These are phyloP conservation scores for Rousettus leschenaultii DNA, from an alignment of 2,113 vertebrate genomes.

Conservation along the genomic window DNA sequence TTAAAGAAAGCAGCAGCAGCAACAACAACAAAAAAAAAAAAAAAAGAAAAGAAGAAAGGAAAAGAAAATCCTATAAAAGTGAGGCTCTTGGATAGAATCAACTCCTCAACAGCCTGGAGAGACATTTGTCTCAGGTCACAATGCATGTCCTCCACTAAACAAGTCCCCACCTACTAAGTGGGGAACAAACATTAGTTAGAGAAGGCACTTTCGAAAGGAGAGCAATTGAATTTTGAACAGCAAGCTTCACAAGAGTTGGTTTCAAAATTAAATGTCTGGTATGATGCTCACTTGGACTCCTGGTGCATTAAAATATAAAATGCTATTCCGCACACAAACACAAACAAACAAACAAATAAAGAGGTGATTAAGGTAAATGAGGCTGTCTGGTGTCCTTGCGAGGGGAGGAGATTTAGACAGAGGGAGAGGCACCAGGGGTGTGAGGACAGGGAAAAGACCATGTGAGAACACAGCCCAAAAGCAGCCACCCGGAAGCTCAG, in stretches of 20 bases:
- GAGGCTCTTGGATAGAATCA: background rate
- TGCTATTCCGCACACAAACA: background rate
- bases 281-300: slow-evolving; percentile 29
- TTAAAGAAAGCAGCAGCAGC: too few species aligned
- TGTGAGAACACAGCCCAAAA: background rate
- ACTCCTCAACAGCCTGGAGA: background rate
- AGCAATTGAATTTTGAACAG: slow-evolving; percentile 25
- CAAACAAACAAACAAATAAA: too few species aligned
- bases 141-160: background rate
- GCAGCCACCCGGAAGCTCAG: background rate
- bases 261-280: slow-evolving; percentile 46
- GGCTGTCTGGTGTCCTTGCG: background rate
- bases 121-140: background rate
- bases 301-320: slow-evolving; percentile 39
- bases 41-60: too few species aligned
- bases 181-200: background rate
- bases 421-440: background rate
- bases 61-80: background rate
- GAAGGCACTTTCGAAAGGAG: background rate
- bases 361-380: background rate
- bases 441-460: background rate
- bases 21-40: too few species aligned
- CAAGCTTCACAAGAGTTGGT: slow-evolving; percentile 24
- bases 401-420: background rate
- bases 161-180: background rate